phyloP scores from a whole-genome alignment of 2,113 vertebrate genomes.

The Grammomys surdaster region DNA sequence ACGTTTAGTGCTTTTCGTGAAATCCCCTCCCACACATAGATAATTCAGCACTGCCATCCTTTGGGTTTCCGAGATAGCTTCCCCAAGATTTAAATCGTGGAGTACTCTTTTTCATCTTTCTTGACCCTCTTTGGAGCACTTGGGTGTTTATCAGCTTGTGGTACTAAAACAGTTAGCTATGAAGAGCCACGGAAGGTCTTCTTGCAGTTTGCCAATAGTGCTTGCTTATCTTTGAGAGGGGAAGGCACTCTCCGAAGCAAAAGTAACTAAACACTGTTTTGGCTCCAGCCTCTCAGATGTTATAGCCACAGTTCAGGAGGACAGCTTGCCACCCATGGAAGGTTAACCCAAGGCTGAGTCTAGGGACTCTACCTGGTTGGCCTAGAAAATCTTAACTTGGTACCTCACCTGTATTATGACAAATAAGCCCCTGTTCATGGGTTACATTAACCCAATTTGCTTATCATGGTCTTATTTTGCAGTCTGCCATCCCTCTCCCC shows the following conservation, averaged over 20 bases:
- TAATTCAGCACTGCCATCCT: constrained; percentile 53
- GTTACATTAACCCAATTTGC: neutral
- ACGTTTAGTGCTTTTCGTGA: constrained; percentile 65
- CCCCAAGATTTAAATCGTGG: constrained; percentile 50
- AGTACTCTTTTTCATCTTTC: constrained; percentile 63
- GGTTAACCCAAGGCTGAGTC: neutral
- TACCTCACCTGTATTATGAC: neutral
- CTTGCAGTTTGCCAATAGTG: constrained; percentile 50
- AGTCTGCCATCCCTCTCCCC: neutral
- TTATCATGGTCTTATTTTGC: neutral
- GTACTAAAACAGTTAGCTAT: no score
- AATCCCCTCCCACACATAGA: constrained; percentile 52
- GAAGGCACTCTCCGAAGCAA: neutral
- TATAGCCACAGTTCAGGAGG: constrained; percentile 15
- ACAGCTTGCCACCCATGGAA: neutral
- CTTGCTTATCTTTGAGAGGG: constrained; percentile 45
- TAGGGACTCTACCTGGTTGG: neutral
- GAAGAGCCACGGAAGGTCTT: neutral
- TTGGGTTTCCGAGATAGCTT: constrained; percentile 59
- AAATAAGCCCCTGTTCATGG: neutral
- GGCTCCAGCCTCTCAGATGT: neutral
- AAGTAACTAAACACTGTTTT: neutral
- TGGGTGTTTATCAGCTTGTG: neutral
- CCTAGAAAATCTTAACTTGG: constrained; percentile 44
- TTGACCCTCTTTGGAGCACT: constrained; percentile 62